phyloP scores from a whole-genome alignment of 2,888 invertebrate genomes.

The Atethmia centrago region DNA sequence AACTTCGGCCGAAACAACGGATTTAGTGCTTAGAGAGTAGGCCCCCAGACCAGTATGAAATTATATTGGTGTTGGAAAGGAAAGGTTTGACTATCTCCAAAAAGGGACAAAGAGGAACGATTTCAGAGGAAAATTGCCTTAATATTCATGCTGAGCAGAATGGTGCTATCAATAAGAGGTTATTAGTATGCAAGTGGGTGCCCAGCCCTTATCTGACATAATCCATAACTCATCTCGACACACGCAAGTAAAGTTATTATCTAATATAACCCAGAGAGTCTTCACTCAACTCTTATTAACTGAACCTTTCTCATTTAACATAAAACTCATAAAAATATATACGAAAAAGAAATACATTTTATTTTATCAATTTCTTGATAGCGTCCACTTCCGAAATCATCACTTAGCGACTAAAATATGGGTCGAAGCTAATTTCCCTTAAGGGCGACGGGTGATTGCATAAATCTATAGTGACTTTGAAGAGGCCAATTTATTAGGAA shows the following conservation, averaged over 20 bases:
- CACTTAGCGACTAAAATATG: constrained; percentile 58
- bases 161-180: constrained; percentile 20
- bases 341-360: constrained; percentile 15
- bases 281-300: constrained; percentile 24
- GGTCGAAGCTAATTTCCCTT: constrained; percentile 62
- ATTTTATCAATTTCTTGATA: constrained; percentile 49
- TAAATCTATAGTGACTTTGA: constrained; percentile 57
- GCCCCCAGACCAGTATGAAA: neutral
- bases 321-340: constrained; percentile 4
- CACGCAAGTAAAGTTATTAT: constrained; percentile 12
- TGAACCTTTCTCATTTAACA: constrained; percentile 20
- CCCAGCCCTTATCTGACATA: constrained; percentile 28
- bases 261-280: neutral
- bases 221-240: constrained; percentile 34
- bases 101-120: neutral
- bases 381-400: constrained; percentile 46
- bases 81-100: neutral
- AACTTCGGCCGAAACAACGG: too few relatives aligned
- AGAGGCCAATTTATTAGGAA: constrained; percentile 60
- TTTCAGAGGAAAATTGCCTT: constrained; percentile 9
- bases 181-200: constrained; percentile 39
- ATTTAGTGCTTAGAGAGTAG: too few relatives aligned
- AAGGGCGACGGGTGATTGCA: constrained; percentile 54
- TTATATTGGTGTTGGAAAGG: neutral
- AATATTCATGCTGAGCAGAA: constrained; percentile 30